Evolutionary conservation across 1,140 invertebrate species (phyloP), one percentile per base, ranked within the genome.

Genomic region (Hylyphantes graminicola): DNA sequence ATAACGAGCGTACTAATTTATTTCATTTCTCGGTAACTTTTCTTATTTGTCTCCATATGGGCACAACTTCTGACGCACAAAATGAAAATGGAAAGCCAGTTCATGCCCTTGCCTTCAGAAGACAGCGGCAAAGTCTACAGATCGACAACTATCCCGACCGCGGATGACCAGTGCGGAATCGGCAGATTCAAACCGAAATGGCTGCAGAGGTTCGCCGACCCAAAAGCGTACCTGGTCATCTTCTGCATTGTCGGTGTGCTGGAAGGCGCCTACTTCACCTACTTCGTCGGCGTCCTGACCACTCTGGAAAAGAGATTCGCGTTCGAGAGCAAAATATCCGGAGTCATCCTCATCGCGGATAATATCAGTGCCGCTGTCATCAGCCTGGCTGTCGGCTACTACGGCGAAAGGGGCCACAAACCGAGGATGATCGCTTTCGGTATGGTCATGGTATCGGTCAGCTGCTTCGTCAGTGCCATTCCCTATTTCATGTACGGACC

Each of bases 251-350:
- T 94, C 2, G 94, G 94, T 0, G 68, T 70, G 0, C 4, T 67
- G 89, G 94, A 12, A 89, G 94, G 3, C 94, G 94, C 15, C 82
- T 92, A 93, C 84, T 94, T 93, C 87, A 92, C 94, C 2, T 95
- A 95, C 87, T 94, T 94, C 85, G 93, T 93, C 87, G 94, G 94
- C 13, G 94, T 93, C 7, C 93, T 95, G 54, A 94, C 94, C 55
- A 95, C 94, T 0, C 90, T 96, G 53, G 94, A 96, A 88, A 95
- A 95, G 87, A 91, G 94, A 86, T 96, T 94, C 88, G 94, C 94
- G 87, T 94, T 95, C 87, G 93, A 93, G 0, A 94, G 93, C 13
- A 92, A 93, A 89, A 94, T 93, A 55, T 94, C 93, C 65, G 93
- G 93, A 93, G 88, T 87, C 10, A 87, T 88, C 48, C 51, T 88